These are phyloP conservation scores for Allacma fusca DNA, from an alignment of 2,888 invertebrate genomes.

Conservation along the genomic window DNA sequence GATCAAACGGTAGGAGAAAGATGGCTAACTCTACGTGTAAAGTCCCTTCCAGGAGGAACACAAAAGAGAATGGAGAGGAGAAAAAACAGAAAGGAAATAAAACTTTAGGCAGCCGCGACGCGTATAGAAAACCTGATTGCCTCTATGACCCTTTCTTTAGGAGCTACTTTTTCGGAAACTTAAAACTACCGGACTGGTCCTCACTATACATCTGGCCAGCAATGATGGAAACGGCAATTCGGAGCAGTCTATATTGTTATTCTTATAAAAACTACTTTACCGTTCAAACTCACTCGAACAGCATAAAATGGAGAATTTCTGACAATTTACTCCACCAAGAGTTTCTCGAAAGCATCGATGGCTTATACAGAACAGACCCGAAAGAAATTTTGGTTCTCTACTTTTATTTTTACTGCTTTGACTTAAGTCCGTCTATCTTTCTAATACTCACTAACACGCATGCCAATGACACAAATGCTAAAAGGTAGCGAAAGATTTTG, in stretches of 20 bases:
- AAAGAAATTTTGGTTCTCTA: too few relatives aligned
- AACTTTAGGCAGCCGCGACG: constrained; percentile 8
- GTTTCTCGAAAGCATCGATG: neutral
- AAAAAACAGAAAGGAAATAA: constrained; percentile 24
- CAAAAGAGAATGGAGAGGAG: constrained; percentile 5
- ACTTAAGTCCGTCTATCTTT: too few relatives aligned
- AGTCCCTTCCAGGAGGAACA: neutral
- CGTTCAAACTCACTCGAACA: neutral
- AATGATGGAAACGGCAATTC: neutral
- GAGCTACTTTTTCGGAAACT: neutral
- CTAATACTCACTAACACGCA: too few relatives aligned
- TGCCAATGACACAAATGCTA: too few relatives aligned
- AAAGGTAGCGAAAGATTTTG: too few relatives aligned
- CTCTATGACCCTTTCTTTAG: constrained; percentile 16
- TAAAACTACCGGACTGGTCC: constrained; percentile 6
- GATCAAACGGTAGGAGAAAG: neutral
- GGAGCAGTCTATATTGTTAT: neutral
- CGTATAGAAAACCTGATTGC: constrained; percentile 15
- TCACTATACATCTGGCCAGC: neutral
- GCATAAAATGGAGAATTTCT: neutral
- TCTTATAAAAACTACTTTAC: neutral
- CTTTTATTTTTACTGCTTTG: too few relatives aligned
- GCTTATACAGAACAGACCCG: too few relatives aligned
- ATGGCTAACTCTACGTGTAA: neutral
- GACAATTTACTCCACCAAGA: neutral